Conservation (phyloP, 2,888 invertebrate species). For the Himalopsyche anomala region DNA sequence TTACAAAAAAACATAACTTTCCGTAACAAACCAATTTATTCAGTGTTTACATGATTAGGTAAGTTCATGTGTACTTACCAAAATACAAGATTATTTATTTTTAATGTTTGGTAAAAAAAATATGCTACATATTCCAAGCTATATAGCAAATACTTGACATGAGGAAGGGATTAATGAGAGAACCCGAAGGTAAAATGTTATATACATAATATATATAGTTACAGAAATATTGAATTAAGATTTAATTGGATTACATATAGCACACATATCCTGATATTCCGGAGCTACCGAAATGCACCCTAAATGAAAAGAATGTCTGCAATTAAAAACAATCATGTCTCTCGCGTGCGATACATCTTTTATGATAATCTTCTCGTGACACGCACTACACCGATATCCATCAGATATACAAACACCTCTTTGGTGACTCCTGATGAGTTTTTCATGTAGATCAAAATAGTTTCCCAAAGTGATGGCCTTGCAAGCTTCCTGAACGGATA, state of each 20-base stretch:
- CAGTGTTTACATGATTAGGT: no score
- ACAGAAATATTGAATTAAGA: constrained; percentile 36
- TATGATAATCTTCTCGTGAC: constrained; percentile 85
- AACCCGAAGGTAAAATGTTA: no score
- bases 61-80: no score
- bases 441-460: constrained; percentile 91
- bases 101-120: no score
- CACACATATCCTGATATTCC: constrained; percentile 71
- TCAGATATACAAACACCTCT: constrained; percentile 86
- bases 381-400: constrained; percentile 87
- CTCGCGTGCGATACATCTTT: constrained; percentile 83
- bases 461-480: constrained; percentile 93
- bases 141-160: no score
- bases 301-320: constrained; percentile 93
- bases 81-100: no score
- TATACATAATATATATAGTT: no score
- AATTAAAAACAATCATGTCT: constrained; percentile 89
- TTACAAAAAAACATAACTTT: no score
- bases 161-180: no score
- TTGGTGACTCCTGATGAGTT: constrained; percentile 86
- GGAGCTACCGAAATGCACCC: constrained; percentile 82
- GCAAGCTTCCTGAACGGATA: constrained; percentile 93
- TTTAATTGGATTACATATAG: constrained; percentile 66
- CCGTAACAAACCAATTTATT: no score
- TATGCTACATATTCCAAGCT: no score